These are phyloP conservation scores for Anhinga rufa DNA, from an alignment of 2,113 vertebrate species.

Conservation along the genomic window DNA sequence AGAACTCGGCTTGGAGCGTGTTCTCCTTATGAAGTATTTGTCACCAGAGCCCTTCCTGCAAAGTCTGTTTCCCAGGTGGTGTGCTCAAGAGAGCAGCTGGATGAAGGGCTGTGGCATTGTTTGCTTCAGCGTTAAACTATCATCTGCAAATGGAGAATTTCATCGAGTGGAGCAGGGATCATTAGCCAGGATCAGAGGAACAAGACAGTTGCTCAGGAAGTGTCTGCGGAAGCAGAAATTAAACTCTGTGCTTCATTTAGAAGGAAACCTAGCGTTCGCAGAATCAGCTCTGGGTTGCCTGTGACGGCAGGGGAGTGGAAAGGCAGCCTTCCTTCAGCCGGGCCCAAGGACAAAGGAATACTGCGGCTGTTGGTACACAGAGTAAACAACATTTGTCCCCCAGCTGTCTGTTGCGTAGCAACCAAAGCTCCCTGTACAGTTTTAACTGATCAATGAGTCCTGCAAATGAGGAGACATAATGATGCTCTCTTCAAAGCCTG, in stretches of 20 bases:
- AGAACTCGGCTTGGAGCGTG: background rate
- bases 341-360: constrained; percentile 50
- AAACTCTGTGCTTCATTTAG: constrained; percentile 14
- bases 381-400: constrained; percentile 59
- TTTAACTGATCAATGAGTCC: constrained; percentile 61
- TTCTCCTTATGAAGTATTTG: background rate
- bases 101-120: background rate
- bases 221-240: constrained; percentile 28
- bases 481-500: constrained; percentile 52
- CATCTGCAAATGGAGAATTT: background rate
- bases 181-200: background rate
- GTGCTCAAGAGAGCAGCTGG: background rate
- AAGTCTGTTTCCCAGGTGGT: background rate
- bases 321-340: background rate
- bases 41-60: background rate
- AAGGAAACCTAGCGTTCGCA: background rate
- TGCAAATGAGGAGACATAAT: constrained; percentile 56
- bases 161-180: background rate
- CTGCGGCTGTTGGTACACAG: background rate
- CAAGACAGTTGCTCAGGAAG: background rate
- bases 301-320: background rate
- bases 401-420: constrained; percentile 49
- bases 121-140: background rate
- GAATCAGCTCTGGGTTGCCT: background rate
- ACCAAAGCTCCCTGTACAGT: constrained; percentile 55